Evolutionary conservation across 2,888 invertebrate genomes (phyloP).

Genomic region (Pimpla rufipes): DNA sequence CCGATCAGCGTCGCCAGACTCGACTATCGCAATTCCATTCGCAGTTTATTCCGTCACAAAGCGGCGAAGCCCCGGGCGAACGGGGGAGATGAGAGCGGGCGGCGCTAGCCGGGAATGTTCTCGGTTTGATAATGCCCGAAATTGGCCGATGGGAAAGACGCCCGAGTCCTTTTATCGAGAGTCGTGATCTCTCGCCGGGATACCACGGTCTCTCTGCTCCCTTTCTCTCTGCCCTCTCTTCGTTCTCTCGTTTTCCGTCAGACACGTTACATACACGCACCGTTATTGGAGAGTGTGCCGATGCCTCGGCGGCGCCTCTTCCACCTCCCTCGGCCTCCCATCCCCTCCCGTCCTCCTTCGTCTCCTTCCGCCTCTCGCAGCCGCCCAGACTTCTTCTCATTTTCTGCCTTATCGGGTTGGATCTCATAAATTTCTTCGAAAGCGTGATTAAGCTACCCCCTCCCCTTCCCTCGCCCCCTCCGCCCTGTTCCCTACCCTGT

Average conservation of each 20-base stretch:
- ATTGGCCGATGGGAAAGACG: slow-evolving; percentile 41
- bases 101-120: slow-evolving; percentile 57
- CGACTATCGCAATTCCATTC: slow-evolving; percentile 64
- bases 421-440: slow-evolving; percentile 85
- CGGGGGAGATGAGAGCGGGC: slow-evolving; percentile 39
- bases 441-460: slow-evolving; percentile 84
- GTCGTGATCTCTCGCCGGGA: slow-evolving; percentile 49
- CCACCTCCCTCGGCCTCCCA: slow-evolving; percentile 9
- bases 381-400: slow-evolving; percentile 77
- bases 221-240: slow-evolving; percentile 34
- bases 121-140: slow-evolving; percentile 62
- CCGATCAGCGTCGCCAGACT: slow-evolving; percentile 12
- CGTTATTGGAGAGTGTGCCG: slow-evolving; percentile 27
- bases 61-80: not conserved
- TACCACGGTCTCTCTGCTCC: not conserved
- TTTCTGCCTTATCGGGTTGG: slow-evolving; percentile 82
- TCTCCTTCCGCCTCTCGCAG: slow-evolving; percentile 57
- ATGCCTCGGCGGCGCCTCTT: slow-evolving; percentile 17
- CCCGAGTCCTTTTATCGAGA: slow-evolving; percentile 50
- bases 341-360: slow-evolving; percentile 9
- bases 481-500: slow-evolving; percentile 54
- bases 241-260: slow-evolving; percentile 32
- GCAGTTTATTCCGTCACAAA: slow-evolving; percentile 57
- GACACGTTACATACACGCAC: slow-evolving; percentile 35
- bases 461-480: slow-evolving; percentile 70